Evolutionary conservation across 2,888 invertebrate genomes (phyloP), one percentile per base, ranked within the genome.

Genomic region (Dryobotodes eremita): DNA sequence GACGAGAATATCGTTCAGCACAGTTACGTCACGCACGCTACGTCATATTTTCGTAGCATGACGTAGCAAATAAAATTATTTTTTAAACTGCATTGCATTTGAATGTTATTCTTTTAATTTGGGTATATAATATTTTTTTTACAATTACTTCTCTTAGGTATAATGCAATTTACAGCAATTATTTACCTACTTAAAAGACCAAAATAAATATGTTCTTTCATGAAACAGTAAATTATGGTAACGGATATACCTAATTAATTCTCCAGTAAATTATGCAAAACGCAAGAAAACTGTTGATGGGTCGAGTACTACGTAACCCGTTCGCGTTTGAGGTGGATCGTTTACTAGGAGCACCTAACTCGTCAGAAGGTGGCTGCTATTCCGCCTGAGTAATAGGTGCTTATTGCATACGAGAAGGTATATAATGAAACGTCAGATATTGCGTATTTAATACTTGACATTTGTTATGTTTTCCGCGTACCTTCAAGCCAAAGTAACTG

Each of bases 331-430:
- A 88, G 89, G 87, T 86, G 86, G 80, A 84, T 75, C 79, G 77
- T 77, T 64, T 94, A 96, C 95, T 89, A 96, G 96, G 96, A 91
- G 93, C 91, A 82, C 92, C 77, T 83, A 92, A 90, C 71, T 66
- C 66, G 53, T 53, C 75, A 92, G 91, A 90, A 94, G 95, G 92
- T 95, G 88, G 86, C 82, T 85, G 84, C 85, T 90, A 86, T 86
- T 89, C 90, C 86, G 88, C 85, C 86, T 83, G 90, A 91, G 96
- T 96, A 95, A 94, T 95, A 96, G 95, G 95, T 95, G 92, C 90
- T 92, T 96, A 96, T 94, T 96, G 92, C 94, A 89, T 87, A 90
- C 80, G 91, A 96, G 95, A 96, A 95, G 96, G 95, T 95, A 92
- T 92, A 89, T 89, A 89, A 85, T 80, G 77, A 84, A 78, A 71